Conservation (phyloP, 2,113 vertebrate genomes). For the Brienomyrus longianalis region DNA sequence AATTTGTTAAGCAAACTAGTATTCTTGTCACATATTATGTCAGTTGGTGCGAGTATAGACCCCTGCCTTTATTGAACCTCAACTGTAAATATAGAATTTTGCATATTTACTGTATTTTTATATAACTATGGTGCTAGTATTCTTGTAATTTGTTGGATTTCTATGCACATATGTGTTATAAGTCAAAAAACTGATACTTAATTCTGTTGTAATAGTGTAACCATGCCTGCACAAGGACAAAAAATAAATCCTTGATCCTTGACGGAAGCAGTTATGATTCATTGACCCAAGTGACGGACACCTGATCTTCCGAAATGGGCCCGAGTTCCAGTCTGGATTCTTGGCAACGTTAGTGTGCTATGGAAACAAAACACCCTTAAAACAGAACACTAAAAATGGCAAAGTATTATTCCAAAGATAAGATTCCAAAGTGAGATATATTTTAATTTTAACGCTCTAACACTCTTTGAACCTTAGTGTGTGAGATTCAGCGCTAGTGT, state of each 20-base stretch:
- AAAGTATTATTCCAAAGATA: neutral
- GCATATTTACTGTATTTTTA: neutral
- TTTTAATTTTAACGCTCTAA: neutral
- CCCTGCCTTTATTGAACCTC: neutral
- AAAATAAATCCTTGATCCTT: neutral
- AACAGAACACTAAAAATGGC: neutral
- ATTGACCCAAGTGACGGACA: neutral
- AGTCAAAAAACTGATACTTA: neutral
- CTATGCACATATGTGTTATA: neutral
- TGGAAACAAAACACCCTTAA: neutral
- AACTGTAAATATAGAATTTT: neutral
- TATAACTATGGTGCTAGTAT: neutral
- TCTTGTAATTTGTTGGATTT: neutral
- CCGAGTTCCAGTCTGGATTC: neutral
- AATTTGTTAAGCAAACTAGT: neutral
- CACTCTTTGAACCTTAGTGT: neutral
- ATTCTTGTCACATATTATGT: neutral
- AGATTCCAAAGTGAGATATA: neutral
- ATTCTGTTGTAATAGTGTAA: neutral
- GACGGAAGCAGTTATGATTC: neutral
- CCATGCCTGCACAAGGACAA: neutral
- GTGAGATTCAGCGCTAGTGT: neutral
- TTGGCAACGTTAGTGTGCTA: neutral
- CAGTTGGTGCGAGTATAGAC: neutral
- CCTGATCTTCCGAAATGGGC: neutral